phyloP scores from a whole-genome alignment of 1,140 invertebrate genomes.

The Tetraneura akinire region DNA sequence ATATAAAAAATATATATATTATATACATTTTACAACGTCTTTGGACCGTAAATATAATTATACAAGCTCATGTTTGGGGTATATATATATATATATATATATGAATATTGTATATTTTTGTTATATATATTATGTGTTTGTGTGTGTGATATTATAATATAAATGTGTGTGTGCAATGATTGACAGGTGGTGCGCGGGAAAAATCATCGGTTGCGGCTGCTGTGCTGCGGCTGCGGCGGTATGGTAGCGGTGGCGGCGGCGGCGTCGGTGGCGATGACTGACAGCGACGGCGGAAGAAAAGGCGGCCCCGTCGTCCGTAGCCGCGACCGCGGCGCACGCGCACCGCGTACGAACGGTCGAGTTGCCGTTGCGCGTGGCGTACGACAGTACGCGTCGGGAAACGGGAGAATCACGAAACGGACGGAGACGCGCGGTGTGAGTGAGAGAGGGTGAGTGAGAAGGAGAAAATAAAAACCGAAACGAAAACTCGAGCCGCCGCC shows the following conservation, averaged over 20 bases:
- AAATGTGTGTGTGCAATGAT: slow-evolving; percentile 34
- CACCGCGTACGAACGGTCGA: background rate
- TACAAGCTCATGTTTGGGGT: too few species aligned
- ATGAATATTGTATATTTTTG: too few species aligned
- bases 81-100: too few species aligned
- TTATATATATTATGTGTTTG: too few species aligned
- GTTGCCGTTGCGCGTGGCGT: background rate
- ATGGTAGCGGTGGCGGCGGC: background rate
- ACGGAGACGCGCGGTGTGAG: too few species aligned
- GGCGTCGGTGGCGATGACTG: slow-evolving; percentile 16
- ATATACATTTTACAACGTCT: too few species aligned
- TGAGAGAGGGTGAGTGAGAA: too few species aligned
- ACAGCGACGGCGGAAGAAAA: slow-evolving; percentile 43
- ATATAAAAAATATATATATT: too few species aligned
- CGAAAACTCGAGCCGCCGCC: slow-evolving; percentile 16
- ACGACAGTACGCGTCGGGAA: background rate
- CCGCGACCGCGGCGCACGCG: slow-evolving; percentile 27
- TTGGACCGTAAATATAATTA: too few species aligned
- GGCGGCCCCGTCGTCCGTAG: slow-evolving; percentile 32
- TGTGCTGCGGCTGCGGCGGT: background rate
- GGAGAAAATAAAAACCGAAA: background rate
- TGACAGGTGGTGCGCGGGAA: slow-evolving; percentile 48
- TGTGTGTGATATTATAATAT: background rate
- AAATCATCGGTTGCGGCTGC: slow-evolving; percentile 40
- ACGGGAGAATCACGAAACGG: too few species aligned